A percentile compares a stretch with the other conserved stretches of the same genome.
Conservation (phyloP, 2,888 invertebrate genomes). For the Maniola hyperantus region DNA sequence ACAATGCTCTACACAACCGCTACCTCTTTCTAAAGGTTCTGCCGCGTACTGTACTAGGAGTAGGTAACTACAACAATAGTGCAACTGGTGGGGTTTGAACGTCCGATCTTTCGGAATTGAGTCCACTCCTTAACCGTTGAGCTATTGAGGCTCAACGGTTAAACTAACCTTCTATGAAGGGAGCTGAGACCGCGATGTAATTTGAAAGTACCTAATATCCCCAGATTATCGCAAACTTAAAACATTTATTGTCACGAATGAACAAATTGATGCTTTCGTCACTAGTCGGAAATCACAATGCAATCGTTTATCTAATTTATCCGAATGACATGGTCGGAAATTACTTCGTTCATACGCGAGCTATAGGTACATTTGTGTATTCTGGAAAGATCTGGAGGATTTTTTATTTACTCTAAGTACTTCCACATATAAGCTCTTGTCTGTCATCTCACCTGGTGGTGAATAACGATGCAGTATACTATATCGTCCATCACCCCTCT, state of each 20-base stretch:
- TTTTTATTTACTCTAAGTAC: not conserved
- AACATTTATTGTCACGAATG: conserved; percentile 30
- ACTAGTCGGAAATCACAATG: conserved; percentile 39
- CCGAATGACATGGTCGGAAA: conserved; percentile 48
- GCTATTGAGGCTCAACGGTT: no score
- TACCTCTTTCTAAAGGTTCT: no score
- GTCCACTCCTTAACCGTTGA: no score
- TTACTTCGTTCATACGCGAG: conserved; percentile 18
- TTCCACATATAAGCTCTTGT: not conserved
- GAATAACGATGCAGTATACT: no score
- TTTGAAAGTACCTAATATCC: not conserved
- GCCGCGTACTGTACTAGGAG: no score
- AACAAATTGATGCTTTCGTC: conserved; percentile 39
- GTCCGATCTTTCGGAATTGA: no score
- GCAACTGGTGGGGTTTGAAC: no score
- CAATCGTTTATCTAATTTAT: conserved; percentile 66
- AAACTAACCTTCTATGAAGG: no score
- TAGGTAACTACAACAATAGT: no score
- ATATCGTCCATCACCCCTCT: no score
- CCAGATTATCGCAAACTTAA: not conserved
- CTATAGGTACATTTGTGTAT: conserved; percentile 2
- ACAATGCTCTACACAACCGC: no score
- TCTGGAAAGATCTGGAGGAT: conserved; percentile 7
- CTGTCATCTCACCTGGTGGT: not conserved
- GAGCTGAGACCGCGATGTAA: no score